A percentile compares a stretch with the other conserved stretches of the same genome.
Conservation (phyloP, 2,113 vertebrate genomes). For the Pluvianellus socialis region DNA sequence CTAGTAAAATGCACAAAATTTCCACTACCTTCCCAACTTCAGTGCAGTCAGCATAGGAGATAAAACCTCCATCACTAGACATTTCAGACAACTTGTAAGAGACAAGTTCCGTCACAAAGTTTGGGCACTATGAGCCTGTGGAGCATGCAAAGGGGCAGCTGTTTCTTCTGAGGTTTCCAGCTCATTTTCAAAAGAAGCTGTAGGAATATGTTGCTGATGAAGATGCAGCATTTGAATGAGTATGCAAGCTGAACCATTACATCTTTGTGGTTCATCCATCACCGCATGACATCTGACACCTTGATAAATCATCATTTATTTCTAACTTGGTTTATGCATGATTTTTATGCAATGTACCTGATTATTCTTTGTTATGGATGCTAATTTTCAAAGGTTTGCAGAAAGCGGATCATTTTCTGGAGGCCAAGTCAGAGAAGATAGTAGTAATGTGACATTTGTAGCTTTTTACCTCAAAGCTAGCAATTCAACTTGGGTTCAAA, state of each 20-base stretch:
- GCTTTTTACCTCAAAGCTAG: background rate
- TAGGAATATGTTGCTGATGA: constrained; percentile 9
- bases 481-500: background rate
- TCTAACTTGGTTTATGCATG: constrained; percentile 27
- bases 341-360: constrained; percentile 26
- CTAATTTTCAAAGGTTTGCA: constrained; percentile 13
- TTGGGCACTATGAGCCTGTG: background rate
- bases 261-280: constrained; percentile 45
- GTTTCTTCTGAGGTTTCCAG: background rate
- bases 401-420: background rate
- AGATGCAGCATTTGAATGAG: constrained; percentile 1
- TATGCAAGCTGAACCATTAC: background rate
- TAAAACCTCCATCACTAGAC: background rate
- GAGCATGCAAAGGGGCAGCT: background rate
- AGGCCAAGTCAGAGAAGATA: background rate
- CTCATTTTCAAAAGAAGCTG: background rate
- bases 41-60: background rate
- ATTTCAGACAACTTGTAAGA: background rate
- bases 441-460: background rate
- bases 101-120: background rate
- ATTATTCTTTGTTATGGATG: background rate
- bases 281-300: constrained; percentile 43
- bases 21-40: background rate
- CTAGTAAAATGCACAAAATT: background rate
- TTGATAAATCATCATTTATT: constrained; percentile 63